Conservation (phyloP, 2,797 vertebrate species). For the Hapalemur alaotrensis region DNA sequence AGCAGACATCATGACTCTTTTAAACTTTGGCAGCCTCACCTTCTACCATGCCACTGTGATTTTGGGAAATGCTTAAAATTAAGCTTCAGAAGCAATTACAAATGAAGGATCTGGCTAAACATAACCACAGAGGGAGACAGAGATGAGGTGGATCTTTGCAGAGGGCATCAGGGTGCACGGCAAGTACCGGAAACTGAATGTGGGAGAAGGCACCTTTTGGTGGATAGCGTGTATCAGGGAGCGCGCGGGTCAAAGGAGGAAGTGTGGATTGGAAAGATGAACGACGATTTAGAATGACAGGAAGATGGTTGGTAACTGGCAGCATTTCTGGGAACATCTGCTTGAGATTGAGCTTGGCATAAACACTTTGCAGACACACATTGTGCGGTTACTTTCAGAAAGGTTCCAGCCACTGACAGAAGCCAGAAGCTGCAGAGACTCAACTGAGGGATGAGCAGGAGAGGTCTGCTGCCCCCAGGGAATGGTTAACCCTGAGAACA, state of each 20-base stretch:
- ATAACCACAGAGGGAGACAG: neutral
- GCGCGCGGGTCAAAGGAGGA: fast-evolving
- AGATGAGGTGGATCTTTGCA: neutral
- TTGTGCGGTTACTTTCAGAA: neutral
- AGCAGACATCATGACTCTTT: neutral
- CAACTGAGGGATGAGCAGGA: neutral
- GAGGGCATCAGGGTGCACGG: neutral
- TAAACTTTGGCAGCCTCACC: conserved; percentile 28
- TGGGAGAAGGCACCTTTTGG: neutral
- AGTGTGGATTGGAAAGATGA: neutral
- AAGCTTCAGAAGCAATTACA: conserved; percentile 49
- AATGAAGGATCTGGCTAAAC: neutral
- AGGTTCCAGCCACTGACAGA: neutral
- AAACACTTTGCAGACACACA: neutral
- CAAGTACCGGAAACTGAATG: neutral
- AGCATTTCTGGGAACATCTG: neutral
- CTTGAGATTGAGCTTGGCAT: neutral
- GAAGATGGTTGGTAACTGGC: neutral
- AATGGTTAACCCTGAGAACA: neutral
- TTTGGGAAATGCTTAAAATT: conserved; percentile 16
- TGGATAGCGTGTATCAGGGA: neutral
- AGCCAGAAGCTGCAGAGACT: neutral
- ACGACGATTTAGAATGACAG: neutral
- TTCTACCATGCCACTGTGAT: conserved; percentile 43
- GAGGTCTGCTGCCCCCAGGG: neutral